A percentile compares a stretch with the other conserved stretches of the same genome.
These are phyloP conservation scores for Tangara arthus DNA, from an alignment of 2,797 vertebrate genomes.

Conservation along the genomic window DNA sequence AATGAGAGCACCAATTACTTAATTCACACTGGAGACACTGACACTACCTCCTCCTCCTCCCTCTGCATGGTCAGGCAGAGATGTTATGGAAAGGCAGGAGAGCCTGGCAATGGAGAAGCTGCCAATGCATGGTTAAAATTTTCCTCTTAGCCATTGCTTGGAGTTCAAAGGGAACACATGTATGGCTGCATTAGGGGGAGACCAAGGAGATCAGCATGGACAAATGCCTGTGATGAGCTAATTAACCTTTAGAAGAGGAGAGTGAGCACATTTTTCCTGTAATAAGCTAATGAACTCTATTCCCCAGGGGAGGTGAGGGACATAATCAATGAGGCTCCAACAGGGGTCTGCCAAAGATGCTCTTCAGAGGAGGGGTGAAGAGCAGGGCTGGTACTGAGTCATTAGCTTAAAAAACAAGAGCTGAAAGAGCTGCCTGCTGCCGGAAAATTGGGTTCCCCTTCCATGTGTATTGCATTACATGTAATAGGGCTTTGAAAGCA, in stretches of 20 bases:
- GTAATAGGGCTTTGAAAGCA: background rate
- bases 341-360: background rate
- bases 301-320: background rate
- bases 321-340: background rate
- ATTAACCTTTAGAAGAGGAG: slow-evolving; percentile 19
- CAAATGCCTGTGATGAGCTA: background rate
- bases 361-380: background rate
- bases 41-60: background rate
- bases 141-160: background rate
- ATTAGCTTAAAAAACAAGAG: background rate
- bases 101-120: background rate
- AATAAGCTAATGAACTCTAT: background rate
- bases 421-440: background rate
- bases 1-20: background rate
- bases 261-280: background rate
- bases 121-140: background rate
- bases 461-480: background rate
- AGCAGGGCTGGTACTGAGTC: background rate
- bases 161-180: background rate
- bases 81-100: background rate
- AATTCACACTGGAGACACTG: background rate
- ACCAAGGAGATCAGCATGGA: background rate
- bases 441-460: background rate
- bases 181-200: background rate
- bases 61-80: background rate